phyloP scores from a whole-genome alignment of 2,113 vertebrate species.

The Micromys minutus region DNA sequence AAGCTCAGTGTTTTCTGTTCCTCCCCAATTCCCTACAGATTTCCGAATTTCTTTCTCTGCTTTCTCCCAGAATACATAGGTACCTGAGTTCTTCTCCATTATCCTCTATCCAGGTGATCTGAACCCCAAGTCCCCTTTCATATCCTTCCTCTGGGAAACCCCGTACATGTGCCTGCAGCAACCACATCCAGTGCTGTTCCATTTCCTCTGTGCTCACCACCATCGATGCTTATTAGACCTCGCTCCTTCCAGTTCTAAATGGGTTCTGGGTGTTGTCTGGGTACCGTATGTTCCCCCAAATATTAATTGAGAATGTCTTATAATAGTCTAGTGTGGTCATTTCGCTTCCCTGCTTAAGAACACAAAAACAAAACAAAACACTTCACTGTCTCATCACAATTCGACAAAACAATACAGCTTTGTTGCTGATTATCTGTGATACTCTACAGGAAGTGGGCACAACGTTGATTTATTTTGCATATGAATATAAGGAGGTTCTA shows the following conservation, averaged over 20 bases:
- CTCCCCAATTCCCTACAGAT: not conserved
- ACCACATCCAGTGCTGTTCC: not conserved
- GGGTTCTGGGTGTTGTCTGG: not conserved
- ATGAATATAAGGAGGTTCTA: not conserved
- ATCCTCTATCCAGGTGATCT: not conserved
- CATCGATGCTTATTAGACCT: not conserved
- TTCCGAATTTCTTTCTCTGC: not conserved
- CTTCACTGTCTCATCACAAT: not conserved
- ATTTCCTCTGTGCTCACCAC: not conserved
- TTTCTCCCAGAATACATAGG: not conserved
- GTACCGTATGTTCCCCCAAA: not conserved
- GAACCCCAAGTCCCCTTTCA: not conserved
- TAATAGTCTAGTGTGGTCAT: not conserved
- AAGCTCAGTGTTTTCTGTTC: not conserved
- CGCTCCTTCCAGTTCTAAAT: not conserved
- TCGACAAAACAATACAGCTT: not conserved
- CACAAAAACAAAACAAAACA: not conserved
- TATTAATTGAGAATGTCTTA: not conserved
- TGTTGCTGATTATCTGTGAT: not conserved
- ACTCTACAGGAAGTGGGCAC: not conserved
- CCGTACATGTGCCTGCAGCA: not conserved
- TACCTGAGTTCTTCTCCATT: not conserved
- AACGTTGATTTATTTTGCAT: not conserved
- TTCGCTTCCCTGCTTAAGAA: not conserved
- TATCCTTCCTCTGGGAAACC: rapidly evolving